These are phyloP conservation scores for Pandion haliaetus DNA, from an alignment of 2,113 vertebrate genomes.

Conservation along the genomic window DNA sequence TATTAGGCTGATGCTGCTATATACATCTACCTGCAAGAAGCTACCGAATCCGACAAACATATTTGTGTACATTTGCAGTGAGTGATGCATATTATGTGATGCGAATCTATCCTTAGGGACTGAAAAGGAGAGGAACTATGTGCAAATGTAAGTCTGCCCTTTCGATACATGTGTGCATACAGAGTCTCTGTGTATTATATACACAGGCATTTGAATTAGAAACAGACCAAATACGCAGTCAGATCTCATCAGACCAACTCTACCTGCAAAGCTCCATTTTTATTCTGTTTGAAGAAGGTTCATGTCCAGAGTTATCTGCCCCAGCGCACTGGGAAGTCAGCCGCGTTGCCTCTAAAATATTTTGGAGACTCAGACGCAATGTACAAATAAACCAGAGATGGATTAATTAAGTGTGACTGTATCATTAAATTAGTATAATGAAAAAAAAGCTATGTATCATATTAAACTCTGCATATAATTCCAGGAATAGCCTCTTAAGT, in stretches of 20 bases:
- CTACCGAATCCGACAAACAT: conserved; percentile 32
- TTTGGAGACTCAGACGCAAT: conserved; percentile 54
- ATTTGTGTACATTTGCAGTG: background rate
- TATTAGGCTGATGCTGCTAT: conserved; percentile 70
- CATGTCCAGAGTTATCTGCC: background rate
- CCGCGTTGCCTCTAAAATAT: conserved; percentile 42
- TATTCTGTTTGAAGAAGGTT: conserved; percentile 19
- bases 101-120: background rate
- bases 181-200: background rate
- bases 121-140: background rate
- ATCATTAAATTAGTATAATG: conserved; percentile 74
- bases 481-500: conserved; percentile 47
- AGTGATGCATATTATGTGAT: background rate
- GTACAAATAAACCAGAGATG: conserved; percentile 69
- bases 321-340: background rate
- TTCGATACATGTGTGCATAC: background rate
- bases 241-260: conserved; percentile 20
- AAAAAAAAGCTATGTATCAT: conserved; percentile 68
- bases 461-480: conserved; percentile 57
- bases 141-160: background rate
- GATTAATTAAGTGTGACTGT: conserved; percentile 78
- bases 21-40: conserved; percentile 61
- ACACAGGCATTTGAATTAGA: background rate
- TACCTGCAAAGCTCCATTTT: background rate
- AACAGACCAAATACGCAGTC: conserved; percentile 7